Percentiles rank a stretch among this genome's conserved stretches.
These are phyloP conservation scores for Allygus modestus DNA, from an alignment of 2,888 invertebrate genomes.

Conservation along the genomic window DNA sequence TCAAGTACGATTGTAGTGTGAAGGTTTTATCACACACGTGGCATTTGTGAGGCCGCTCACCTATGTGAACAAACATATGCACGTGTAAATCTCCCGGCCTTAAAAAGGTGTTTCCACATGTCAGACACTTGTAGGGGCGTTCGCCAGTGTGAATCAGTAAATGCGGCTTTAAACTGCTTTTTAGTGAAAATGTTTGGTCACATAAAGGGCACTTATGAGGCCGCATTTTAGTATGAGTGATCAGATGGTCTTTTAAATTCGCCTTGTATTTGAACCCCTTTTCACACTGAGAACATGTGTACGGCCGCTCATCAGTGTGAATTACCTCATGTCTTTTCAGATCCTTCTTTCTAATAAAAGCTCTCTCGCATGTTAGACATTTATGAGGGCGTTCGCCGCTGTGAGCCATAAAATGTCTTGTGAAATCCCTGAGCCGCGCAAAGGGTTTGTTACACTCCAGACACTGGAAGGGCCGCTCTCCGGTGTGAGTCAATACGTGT, in stretches of 20 bases:
- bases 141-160: neutral
- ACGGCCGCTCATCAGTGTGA: conserved; percentile 23
- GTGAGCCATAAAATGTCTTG: neutral
- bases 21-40: neutral
- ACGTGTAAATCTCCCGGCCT: neutral
- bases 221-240: too few relatives aligned
- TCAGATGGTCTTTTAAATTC: neutral
- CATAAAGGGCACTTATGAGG: too few relatives aligned
- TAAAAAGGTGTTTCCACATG: neutral
- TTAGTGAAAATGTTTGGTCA: too few relatives aligned
- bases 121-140: neutral
- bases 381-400: neutral
- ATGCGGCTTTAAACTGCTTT: neutral
- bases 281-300: conserved; percentile 19
- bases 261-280: neutral
- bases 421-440: neutral
- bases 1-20: neutral
- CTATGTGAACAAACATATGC: neutral
- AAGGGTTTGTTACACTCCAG: neutral
- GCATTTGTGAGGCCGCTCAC: neutral
- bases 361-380: neutral
- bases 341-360: neutral
- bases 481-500: conserved; percentile 43
- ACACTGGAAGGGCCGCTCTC: neutral
- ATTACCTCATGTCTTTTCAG: conserved; percentile 14